These are phyloP conservation scores for Lithobius niger DNA, from an alignment of 1,140 invertebrate genomes.

Conservation along the genomic window DNA sequence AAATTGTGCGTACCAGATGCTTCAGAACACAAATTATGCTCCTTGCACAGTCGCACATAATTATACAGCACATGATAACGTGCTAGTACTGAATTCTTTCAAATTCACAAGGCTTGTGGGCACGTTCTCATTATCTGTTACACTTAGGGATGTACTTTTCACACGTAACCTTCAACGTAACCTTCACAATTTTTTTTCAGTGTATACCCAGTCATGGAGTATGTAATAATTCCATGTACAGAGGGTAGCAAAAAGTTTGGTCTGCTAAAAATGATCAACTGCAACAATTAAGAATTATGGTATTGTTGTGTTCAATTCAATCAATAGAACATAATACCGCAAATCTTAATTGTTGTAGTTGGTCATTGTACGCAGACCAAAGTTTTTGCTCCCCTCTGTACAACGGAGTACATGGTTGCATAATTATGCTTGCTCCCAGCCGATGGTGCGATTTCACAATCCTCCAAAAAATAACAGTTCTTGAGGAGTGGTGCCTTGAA, in stretches of 20 bases:
- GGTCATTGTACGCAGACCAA: too few relatives aligned
- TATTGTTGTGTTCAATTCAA: too few relatives aligned
- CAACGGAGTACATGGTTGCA: not conserved
- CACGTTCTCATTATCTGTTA: not conserved
- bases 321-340: too few relatives aligned
- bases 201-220: not conserved
- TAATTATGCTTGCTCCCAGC: not conserved
- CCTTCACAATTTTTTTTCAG: not conserved
- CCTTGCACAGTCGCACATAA: not conserved
- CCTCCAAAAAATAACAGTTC: not conserved
- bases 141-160: not conserved
- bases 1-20: too few relatives aligned
- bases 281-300: too few relatives aligned
- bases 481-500: not conserved
- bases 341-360: too few relatives aligned
- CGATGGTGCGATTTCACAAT: not conserved
- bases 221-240: too few relatives aligned
- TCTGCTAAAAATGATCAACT: too few relatives aligned
- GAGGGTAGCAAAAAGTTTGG: too few relatives aligned
- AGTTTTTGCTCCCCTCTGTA: too few relatives aligned
- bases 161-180: not conserved
- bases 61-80: too few relatives aligned
- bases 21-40: too few relatives aligned
- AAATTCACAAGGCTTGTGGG: not conserved
- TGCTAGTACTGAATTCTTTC: slow-evolving; percentile 1